These are phyloP conservation scores for Sebastes alutus DNA, from an alignment of 2,797 vertebrate genomes.

Conservation along the genomic window DNA sequence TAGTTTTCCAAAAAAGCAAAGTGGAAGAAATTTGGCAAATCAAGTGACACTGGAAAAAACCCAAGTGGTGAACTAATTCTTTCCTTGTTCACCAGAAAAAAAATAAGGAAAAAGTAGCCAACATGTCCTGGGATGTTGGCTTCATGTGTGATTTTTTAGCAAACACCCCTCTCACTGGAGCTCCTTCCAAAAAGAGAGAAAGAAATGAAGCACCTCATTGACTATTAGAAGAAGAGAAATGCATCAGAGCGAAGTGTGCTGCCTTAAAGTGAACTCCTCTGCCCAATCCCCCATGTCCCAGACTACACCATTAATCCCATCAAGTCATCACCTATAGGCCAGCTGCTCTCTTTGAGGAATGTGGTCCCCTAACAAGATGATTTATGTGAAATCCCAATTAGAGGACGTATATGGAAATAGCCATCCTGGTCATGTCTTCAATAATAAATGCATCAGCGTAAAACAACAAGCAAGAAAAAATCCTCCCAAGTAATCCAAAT, in stretches of 20 bases:
- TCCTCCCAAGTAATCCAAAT: conserved; percentile 33
- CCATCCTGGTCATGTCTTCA: neutral
- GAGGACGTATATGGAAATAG: neutral
- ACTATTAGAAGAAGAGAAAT: conserved; percentile 58
- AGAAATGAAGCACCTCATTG: conserved; percentile 21
- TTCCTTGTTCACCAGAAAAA: neutral
- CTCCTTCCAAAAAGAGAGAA: conserved; percentile 13
- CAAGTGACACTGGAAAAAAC: conserved; percentile 7
- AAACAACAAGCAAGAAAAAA: conserved; percentile 9
- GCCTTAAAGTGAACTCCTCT: conserved; percentile 52
- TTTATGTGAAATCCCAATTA: conserved; percentile 32
- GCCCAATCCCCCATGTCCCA: conserved; percentile 44
- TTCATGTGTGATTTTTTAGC: conserved; percentile 6
- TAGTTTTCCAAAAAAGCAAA: conserved; percentile 7
- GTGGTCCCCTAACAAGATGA: conserved; percentile 31
- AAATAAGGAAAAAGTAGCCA: conserved; percentile 1
- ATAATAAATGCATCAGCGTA: conserved; percentile 15
- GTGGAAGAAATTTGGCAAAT: neutral
- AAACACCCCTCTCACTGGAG: neutral
- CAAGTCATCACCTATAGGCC: conserved; percentile 60
- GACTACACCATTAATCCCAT: conserved; percentile 68
- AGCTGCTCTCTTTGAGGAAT: conserved; percentile 47
- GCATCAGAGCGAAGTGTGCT: conserved; percentile 44
- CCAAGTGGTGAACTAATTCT: neutral
- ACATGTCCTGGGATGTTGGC: neutral